Evolutionary conservation across 1,140 invertebrate species (phyloP).

Genomic region (Solenopsis invicta): DNA sequence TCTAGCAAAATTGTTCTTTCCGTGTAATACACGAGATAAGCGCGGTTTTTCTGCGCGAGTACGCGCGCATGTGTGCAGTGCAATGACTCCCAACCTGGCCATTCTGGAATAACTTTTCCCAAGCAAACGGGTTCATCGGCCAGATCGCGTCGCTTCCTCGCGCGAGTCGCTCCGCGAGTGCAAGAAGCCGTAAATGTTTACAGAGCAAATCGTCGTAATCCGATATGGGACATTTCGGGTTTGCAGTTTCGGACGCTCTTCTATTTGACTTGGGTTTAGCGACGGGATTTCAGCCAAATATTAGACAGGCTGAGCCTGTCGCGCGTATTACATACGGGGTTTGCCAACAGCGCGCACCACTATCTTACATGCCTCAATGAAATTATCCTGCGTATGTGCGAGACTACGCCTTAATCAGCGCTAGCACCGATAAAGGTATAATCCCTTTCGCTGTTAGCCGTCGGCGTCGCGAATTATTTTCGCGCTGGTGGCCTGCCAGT

Average conservation of each 20-base stretch:
- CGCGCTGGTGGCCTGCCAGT: constrained; percentile 13
- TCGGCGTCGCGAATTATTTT: constrained; percentile 25
- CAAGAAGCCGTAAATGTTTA: constrained; percentile 26
- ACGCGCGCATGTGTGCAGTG: background rate
- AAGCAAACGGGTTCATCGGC: background rate
- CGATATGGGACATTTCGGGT: background rate
- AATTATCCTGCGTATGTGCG: background rate
- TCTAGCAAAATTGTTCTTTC: no score
- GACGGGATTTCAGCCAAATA: constrained; percentile 21
- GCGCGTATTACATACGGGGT: constrained; percentile 3
- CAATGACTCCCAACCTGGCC: background rate
- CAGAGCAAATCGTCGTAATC: constrained; percentile 29
- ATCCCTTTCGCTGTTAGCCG: background rate
- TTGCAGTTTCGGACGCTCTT: constrained; percentile 32
- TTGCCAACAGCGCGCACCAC: background rate
- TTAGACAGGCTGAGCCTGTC: constrained; percentile 16
- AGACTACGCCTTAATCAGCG: background rate
- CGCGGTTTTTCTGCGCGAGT: background rate
- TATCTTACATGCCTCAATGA: constrained; percentile 21
- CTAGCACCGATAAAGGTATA: background rate
- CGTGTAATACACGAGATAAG: background rate
- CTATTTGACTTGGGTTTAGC: constrained; percentile 30
- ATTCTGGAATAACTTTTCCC: background rate
- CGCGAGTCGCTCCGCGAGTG: background rate
- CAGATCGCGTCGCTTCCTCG: background rate